These are phyloP conservation scores for Gambusia holbrooki DNA, from an alignment of 2,113 vertebrate genomes.

Conservation along the genomic window DNA sequence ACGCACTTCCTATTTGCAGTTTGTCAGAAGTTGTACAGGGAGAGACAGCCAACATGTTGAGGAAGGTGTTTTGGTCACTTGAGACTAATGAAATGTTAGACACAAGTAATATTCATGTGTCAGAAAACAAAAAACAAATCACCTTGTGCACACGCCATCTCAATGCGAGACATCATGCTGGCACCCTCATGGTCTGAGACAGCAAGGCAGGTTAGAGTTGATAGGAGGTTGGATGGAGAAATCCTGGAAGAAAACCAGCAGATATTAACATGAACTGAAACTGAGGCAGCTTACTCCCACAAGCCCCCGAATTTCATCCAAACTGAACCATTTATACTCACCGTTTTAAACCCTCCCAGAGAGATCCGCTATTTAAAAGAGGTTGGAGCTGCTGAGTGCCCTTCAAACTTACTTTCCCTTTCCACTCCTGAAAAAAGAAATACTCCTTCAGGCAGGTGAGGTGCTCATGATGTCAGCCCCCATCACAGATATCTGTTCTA, in stretches of 20 bases:
- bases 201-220: background rate
- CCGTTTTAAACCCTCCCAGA: constrained; percentile 40
- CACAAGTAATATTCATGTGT: background rate
- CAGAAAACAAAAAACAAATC: background rate
- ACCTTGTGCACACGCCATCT: background rate
- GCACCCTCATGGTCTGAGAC: background rate
- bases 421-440: constrained; percentile 32
- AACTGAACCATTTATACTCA: constrained; percentile 50
- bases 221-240: background rate
- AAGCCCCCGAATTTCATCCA: constrained; percentile 53
- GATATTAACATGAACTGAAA: constrained; percentile 71
- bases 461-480: constrained; percentile 58
- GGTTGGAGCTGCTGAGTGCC: constrained; percentile 48
- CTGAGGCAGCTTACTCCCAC: constrained; percentile 64
- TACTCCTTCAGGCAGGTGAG: constrained; percentile 55
- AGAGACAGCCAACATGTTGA: background rate
- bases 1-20: background rate
- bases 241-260: constrained; percentile 53
- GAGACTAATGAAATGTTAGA: background rate
- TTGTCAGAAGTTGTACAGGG: background rate
- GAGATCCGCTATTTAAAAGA: constrained; percentile 36
- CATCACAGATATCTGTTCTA: constrained; percentile 69
- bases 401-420: constrained; percentile 61
- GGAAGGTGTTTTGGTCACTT: background rate
- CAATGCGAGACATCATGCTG: background rate